Conservation (phyloP, 2,797 vertebrate species). For the Sphenopsis melanotis region DNA sequence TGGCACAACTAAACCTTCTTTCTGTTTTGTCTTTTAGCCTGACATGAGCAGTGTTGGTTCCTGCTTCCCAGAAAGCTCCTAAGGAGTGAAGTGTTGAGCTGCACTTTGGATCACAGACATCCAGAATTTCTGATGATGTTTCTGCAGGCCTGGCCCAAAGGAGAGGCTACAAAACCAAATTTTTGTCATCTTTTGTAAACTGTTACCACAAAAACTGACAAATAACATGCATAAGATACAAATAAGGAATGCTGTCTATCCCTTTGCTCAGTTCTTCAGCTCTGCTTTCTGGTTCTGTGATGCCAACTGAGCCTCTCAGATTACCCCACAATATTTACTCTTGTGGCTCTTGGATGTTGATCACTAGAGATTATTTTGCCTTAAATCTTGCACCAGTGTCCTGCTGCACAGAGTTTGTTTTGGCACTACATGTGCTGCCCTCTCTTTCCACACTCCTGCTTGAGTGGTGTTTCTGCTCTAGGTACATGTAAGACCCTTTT, state of each 20-base stretch:
- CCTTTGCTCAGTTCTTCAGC: not conserved
- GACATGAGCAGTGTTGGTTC: constrained; percentile 21
- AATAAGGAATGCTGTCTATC: not conserved
- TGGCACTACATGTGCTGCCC: not conserved
- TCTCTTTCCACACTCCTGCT: not conserved
- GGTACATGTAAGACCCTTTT: not conserved
- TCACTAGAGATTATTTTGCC: not conserved
- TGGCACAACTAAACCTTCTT: not conserved
- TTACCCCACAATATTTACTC: not conserved
- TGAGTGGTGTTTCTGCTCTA: not conserved
- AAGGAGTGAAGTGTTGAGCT: not conserved
- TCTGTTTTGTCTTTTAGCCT: constrained; percentile 54
- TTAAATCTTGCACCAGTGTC: not conserved
- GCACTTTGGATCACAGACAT: not conserved
- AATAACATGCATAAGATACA: not conserved
- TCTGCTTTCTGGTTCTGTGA: not conserved
- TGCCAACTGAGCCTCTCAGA: not conserved
- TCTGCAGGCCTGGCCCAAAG: not conserved
- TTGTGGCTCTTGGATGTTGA: not conserved
- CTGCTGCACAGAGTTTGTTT: not conserved
- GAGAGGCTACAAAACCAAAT: not conserved
- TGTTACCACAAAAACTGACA: not conserved
- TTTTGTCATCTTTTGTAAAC: not conserved
- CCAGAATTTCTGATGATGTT: not conserved
- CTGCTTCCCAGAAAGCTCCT: not conserved